Percentiles rank a stretch among this genome's conserved stretches.
These are phyloP conservation scores for Murina feae DNA, from an alignment of 2,113 vertebrate species.

Conservation along the genomic window DNA sequence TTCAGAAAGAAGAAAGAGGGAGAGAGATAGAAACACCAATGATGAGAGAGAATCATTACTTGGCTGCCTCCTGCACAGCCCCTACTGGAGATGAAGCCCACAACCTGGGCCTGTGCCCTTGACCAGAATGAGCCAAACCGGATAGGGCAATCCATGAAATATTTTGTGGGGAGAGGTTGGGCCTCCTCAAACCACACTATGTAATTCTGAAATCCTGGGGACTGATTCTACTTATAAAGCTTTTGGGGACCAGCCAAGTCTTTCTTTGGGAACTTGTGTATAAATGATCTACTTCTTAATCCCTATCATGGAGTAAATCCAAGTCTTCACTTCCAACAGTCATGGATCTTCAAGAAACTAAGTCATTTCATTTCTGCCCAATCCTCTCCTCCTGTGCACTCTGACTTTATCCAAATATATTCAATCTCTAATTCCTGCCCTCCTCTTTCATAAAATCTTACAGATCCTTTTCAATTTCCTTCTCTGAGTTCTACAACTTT, in stretches of 20 bases:
- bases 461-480: background rate
- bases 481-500: background rate
- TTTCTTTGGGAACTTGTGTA: background rate
- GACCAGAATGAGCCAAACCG: too few species aligned
- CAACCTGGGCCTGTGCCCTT: too few species aligned
- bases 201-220: background rate
- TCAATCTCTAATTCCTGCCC: background rate
- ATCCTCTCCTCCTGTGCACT: background rate
- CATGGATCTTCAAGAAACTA: background rate
- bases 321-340: background rate
- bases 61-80: too few species aligned
- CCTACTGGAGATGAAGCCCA: too few species aligned
- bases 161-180: background rate
- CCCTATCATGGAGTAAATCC: background rate
- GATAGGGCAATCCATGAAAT: background rate
- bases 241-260: background rate
- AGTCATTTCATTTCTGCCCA: background rate
- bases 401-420: background rate
- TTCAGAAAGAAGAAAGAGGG: too few species aligned
- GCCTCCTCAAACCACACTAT: background rate
- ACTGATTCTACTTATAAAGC: constrained; percentile 3
- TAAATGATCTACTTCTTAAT: background rate
- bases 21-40: too few species aligned
- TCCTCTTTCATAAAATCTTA: background rate
- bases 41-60: too few species aligned